Evolutionary conservation across 2,113 vertebrate genomes (phyloP).

Genomic region (Larimichthys crocea): DNA sequence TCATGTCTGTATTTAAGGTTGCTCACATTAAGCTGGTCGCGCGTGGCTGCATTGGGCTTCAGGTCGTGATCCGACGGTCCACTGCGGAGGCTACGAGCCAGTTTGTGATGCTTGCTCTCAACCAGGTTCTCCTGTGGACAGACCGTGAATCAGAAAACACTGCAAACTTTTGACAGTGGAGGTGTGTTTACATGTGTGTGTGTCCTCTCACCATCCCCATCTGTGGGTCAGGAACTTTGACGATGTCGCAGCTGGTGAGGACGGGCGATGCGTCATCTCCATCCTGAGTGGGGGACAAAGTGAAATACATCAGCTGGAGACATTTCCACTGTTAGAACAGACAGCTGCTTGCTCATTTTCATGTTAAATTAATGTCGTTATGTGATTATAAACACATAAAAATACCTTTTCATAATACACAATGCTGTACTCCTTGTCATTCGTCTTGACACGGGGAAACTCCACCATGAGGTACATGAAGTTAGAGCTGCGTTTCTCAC

Average conservation of each 20-base stretch:
- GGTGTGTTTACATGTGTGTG: neutral
- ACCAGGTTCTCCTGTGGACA: slow-evolving; percentile 93
- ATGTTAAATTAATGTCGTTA: neutral
- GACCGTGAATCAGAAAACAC: neutral
- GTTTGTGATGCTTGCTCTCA: slow-evolving; percentile 98
- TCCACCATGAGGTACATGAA: slow-evolving; percentile 99
- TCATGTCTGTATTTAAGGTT: too few species aligned
- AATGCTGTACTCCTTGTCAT: slow-evolving; percentile 95
- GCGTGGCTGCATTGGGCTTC: slow-evolving; percentile 96
- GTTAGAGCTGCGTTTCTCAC: slow-evolving; percentile 98
- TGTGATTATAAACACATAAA: neutral
- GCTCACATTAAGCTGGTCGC: slow-evolving; percentile 97
- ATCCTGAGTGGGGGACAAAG: slow-evolving; percentile 83
- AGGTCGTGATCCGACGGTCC: slow-evolving; percentile 98
- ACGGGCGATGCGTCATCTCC: slow-evolving; percentile 92
- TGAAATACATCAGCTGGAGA: neutral
- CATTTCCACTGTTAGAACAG: neutral
- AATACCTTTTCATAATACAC: slow-evolving; percentile 98
- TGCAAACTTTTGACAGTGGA: too few species aligned
- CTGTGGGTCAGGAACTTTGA: slow-evolving; percentile 99
- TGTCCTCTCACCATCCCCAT: slow-evolving; percentile 94
- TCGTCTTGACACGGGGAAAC: slow-evolving; percentile 94
- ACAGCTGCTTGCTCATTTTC: neutral
- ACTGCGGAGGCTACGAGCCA: slow-evolving; percentile 96
- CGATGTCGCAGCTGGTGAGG: slow-evolving; percentile 93